phyloP scores from a whole-genome alignment of 2,113 vertebrate species.

The Porphyrio hochstetteri region DNA sequence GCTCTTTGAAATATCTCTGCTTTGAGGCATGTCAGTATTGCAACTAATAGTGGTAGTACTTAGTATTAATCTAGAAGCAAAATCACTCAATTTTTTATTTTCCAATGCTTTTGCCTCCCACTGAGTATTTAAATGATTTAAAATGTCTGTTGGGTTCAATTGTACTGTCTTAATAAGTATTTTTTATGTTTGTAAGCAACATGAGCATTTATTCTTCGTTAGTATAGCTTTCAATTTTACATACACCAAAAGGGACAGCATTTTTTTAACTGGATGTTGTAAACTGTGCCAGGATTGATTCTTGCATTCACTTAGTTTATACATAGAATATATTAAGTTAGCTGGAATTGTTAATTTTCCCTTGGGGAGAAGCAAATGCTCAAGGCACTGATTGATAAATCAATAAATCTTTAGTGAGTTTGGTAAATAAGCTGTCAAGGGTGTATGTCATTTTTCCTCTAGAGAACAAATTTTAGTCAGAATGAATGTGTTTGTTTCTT shows the following conservation, averaged over 20 bases:
- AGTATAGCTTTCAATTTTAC: conserved; percentile 71
- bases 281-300: conserved; percentile 73
- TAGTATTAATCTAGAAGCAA: conserved; percentile 68
- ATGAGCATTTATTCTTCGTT: conserved; percentile 65
- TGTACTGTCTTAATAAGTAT: conserved; percentile 71
- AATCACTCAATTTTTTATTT: conserved; percentile 69
- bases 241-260: conserved; percentile 53
- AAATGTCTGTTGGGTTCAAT: conserved; percentile 65
- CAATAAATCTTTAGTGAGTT: conserved; percentile 96
- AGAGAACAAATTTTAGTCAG: conserved; percentile 77
- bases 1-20: conserved; percentile 37
- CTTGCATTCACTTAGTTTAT: conserved; percentile 73
- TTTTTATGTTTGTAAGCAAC: conserved; percentile 63
- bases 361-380: conserved; percentile 83
- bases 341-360: conserved; percentile 85
- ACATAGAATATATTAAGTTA: conserved; percentile 81
- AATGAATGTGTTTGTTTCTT: conserved; percentile 68
- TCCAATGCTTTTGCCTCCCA: conserved; percentile 53
- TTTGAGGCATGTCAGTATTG: conserved; percentile 38
- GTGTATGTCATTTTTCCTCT: conserved; percentile 80
- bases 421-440: conserved; percentile 95
- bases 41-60: conserved; percentile 48
- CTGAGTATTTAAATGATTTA: conserved; percentile 64
- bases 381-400: conserved; percentile 93
- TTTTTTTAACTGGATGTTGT: conserved; percentile 56